A percentile compares a stretch with the other conserved stretches of the same genome.
Evolutionary conservation across 2,888 invertebrate genomes (phyloP).

Genomic region (Ophion costatus): DNA sequence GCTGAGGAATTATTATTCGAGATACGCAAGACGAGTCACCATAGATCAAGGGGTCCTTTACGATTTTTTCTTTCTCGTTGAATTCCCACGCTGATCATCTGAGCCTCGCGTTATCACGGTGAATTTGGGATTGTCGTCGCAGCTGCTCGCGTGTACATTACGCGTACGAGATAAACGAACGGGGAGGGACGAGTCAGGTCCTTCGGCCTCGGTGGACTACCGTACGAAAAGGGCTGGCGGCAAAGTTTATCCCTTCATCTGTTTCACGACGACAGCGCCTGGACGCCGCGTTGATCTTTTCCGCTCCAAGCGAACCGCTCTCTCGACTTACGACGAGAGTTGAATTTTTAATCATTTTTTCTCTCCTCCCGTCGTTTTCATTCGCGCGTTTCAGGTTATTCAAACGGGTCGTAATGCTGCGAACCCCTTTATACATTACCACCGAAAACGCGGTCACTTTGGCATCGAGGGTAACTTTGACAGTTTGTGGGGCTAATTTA

Average conservation of each 20-base stretch:
- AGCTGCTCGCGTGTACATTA: not conserved
- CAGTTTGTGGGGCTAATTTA: too few relatives aligned
- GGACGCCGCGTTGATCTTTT: conserved; percentile 22
- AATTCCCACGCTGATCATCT: conserved; percentile 15
- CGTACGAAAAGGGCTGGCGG: conserved; percentile 19
- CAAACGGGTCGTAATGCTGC: not conserved
- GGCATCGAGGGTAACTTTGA: too few relatives aligned
- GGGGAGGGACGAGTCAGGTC: not conserved
- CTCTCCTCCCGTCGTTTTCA: not conserved
- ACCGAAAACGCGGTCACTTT: too few relatives aligned
- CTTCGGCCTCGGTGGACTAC: conserved; percentile 8
- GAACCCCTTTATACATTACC: not conserved
- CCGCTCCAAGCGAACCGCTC: conserved; percentile 25
- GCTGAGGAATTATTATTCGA: not conserved
- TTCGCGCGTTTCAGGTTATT: not conserved
- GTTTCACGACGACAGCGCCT: conserved; percentile 47
- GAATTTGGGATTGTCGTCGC: conserved; percentile 52
- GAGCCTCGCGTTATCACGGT: conserved; percentile 19
- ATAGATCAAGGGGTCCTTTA: not conserved
- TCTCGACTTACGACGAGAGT: conserved; percentile 46
- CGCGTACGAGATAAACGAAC: not conserved
- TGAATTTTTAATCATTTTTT: conserved; percentile 62
- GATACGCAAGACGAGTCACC: not conserved
- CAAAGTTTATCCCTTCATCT: conserved; percentile 65
- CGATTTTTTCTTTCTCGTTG: not conserved